These are phyloP conservation scores for Pipistrellus kuhlii DNA, from an alignment of 2,797 vertebrate species.

Conservation along the genomic window DNA sequence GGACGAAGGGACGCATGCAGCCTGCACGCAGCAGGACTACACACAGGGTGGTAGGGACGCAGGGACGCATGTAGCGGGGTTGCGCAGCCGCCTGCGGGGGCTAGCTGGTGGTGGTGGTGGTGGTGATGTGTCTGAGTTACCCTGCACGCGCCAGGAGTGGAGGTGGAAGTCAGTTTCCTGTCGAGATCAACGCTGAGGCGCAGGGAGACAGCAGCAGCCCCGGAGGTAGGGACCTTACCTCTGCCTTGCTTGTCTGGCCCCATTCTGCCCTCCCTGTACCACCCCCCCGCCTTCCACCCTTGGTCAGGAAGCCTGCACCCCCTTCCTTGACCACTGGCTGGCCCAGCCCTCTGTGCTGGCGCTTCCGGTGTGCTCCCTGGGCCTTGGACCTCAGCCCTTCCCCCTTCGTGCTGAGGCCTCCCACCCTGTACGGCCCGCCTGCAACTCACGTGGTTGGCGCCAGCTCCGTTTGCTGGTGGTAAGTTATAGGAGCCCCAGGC, in stretches of 20 bases:
- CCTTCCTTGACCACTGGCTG: background rate
- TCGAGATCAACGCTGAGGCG: background rate
- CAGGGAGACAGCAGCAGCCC: fast-evolving
- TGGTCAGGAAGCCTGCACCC: background rate
- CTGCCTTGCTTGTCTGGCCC: fast-evolving
- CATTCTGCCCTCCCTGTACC: too few species aligned
- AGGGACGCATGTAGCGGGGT: too few species aligned
- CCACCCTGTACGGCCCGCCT: fast-evolving
- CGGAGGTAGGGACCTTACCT: too few species aligned
- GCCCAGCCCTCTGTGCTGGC: fast-evolving
- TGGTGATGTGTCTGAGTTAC: too few species aligned
- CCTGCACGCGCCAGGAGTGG: background rate
- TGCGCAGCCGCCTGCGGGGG: too few species aligned
- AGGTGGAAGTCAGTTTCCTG: background rate
- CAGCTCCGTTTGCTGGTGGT: background rate
- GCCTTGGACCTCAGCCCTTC: background rate
- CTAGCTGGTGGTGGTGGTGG: too few species aligned
- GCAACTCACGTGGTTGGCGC: fast-evolving
- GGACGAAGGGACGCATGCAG: too few species aligned
- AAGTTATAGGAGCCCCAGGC: background rate
- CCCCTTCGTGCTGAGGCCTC: background rate
- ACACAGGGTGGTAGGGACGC: too few species aligned
- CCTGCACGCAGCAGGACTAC: background rate
- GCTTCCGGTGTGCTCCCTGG: fast-evolving
- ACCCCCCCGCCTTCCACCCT: background rate